Evolutionary conservation across 2,888 invertebrate genomes (phyloP).

Genomic region (Melinaea marsaeus): DNA sequence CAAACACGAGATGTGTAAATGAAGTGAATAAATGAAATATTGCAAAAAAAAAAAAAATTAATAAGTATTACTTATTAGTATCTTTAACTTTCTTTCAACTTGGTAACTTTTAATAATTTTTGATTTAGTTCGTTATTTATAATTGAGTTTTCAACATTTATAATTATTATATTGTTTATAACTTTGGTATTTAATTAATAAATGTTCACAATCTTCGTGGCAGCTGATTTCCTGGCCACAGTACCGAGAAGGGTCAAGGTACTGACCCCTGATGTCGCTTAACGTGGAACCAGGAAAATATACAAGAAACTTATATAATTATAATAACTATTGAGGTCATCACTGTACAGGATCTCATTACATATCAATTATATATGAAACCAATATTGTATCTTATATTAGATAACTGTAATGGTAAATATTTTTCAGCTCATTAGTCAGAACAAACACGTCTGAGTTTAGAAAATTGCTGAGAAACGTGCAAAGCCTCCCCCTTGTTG

Average conservation of each 20-base stretch:
- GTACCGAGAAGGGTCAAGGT: neutral
- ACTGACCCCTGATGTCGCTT: neutral
- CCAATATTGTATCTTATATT: neutral
- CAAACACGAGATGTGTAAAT: too few species aligned
- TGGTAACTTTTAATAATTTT: too few species aligned
- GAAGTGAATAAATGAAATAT: too few species aligned
- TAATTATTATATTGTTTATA: neutral
- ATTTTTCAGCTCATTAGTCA: slow-evolving; percentile 21
- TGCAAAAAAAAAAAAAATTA: too few species aligned
- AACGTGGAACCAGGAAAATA: neutral
- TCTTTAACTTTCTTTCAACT: too few species aligned
- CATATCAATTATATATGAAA: too few species aligned
- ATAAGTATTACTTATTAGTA: too few species aligned
- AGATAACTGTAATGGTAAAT: slow-evolving; percentile 5
- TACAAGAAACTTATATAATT: neutral
- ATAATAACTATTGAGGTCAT: neutral
- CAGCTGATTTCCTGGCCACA: neutral
- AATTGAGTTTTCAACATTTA: neutral
- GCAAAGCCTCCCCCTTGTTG: slow-evolving; percentile 8
- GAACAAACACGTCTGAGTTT: slow-evolving; percentile 18
- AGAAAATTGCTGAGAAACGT: slow-evolving; percentile 10
- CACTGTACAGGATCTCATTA: too few species aligned
- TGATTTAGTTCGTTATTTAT: too few species aligned
- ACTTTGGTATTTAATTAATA: neutral
- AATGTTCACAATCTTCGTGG: too few species aligned